Base-by-base conservation (phyloP, 2,888 invertebrate genomes). In the Erebia epiphron region DNA sequence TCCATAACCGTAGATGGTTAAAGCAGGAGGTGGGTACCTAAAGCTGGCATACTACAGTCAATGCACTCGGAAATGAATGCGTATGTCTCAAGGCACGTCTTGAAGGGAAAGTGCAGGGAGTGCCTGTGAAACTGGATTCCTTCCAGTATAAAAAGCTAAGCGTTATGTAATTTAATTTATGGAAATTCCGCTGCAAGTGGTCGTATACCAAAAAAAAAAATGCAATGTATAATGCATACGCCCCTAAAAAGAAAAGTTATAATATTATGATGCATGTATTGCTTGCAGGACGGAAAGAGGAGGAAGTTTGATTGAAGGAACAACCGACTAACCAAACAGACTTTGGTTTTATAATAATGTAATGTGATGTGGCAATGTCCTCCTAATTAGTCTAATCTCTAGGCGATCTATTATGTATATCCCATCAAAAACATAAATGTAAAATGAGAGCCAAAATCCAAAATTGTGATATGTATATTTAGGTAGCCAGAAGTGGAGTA, bases 121-220 rank as follows among this genome's bases (percentile, higher is more conserved):
- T 61, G 74, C 68, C 74, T 62, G 69, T 46, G 63, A 18, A 64
- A 74, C 74, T 73, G 74, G 74, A 74, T 74, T 74, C 72, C 72
- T 72, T 68, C 41, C 52, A 56, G 43, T 56, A 10, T 70, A 69
- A 68, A 73, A 70, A 71, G 64, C 52, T 60, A 70, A 57, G 65
- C 11, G 58, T 73, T 71, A 67, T 67, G 71, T 63, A 70, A 74
- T 43, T 68, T 50, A 68, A 72, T 71, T 68, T 71, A 71, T 73
- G 67, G 58, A 21, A 66, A 63, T 69, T 56, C 62, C 71, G 52
- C 11, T 41, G 43, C 46, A 16, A 43, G 54, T 60, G 60, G 35
- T 52, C 35, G 50, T 67, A 21, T 57, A 69, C n/a, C 21, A 21
- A 62, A 46, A 21, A 61, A 18, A 4, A 41, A 10, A 7, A 21